Conservation (phyloP, 92 coral and sea anemone genomes). For the Phenganax subtilis region DNA sequence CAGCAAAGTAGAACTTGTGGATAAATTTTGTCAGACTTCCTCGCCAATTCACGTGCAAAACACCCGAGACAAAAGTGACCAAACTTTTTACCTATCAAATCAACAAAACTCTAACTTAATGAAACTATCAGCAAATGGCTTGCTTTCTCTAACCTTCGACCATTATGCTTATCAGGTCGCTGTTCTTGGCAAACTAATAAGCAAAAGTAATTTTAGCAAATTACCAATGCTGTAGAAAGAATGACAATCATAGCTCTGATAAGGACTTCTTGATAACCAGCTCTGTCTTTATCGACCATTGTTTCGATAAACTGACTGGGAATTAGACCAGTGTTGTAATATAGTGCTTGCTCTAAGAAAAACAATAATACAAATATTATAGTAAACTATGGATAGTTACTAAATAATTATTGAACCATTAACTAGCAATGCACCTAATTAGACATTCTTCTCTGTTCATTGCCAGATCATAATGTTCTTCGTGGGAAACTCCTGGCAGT, state of each 20-base stretch:
- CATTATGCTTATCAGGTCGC: not conserved
- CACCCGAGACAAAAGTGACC: constrained; percentile 69
- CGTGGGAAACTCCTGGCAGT: no score
- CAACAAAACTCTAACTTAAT: not conserved
- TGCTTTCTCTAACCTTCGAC: no score
- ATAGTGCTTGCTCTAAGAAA: constrained; percentile 65
- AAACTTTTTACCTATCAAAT: constrained; percentile 55
- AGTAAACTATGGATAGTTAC: not conserved
- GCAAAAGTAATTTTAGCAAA: not conserved
- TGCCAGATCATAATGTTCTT: no score
- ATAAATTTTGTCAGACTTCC: constrained; percentile 54
- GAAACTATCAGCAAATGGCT: no score
- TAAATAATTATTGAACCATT: not conserved
- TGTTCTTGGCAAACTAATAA: no score
- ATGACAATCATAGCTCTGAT: constrained; percentile 58
- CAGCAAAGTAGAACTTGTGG: constrained; percentile 67
- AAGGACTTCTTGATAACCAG: constrained; percentile 60
- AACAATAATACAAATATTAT: not conserved
- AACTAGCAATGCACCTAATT: not conserved
- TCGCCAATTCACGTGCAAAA: constrained; percentile 79
- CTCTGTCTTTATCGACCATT: constrained; percentile 61
- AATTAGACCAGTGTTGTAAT: constrained; percentile 86
- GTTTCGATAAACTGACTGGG: constrained; percentile 85
- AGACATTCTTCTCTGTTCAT: no score
- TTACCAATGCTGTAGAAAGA: constrained; percentile 63